Evolutionary conservation across 2,113 vertebrate species (phyloP).

Genomic region (Chloropsis cyanopogon): DNA sequence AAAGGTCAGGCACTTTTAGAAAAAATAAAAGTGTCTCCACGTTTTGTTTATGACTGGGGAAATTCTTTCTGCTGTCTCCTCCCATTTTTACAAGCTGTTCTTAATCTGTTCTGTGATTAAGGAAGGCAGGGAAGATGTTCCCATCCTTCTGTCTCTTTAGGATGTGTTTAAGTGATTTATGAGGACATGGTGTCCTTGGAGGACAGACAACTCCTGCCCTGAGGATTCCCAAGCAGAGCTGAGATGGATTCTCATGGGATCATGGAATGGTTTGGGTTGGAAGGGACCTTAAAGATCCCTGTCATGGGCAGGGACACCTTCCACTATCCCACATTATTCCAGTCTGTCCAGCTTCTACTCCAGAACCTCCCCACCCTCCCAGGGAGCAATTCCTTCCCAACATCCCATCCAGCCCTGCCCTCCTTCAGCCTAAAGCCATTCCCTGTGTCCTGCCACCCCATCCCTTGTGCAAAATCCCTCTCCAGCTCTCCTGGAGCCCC

Average conservation of each 20-base stretch:
- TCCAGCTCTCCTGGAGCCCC: neutral
- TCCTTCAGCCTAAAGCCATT: neutral
- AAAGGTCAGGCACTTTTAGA: neutral
- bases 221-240: neutral
- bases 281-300: neutral
- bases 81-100: neutral
- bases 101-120: neutral
- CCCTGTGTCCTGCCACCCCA: neutral
- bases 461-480: neutral
- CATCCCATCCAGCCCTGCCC: fast-evolving
- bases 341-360: neutral
- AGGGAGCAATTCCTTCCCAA: neutral
- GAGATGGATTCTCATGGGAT: neutral
- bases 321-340: neutral
- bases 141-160: neutral
- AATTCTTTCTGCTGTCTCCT: neutral
- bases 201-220: neutral
- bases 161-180: neutral
- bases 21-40: neutral
- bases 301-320: neutral
- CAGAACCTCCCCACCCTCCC: neutral
- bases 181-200: neutral
- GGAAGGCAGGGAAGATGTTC: neutral
- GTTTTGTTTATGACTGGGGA: neutral
- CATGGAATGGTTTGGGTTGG: neutral